Percentiles rank a stretch among this genome's conserved stretches.
Conservation (phyloP, 1,140 invertebrate genomes). For the Anthonomus grandis region DNA sequence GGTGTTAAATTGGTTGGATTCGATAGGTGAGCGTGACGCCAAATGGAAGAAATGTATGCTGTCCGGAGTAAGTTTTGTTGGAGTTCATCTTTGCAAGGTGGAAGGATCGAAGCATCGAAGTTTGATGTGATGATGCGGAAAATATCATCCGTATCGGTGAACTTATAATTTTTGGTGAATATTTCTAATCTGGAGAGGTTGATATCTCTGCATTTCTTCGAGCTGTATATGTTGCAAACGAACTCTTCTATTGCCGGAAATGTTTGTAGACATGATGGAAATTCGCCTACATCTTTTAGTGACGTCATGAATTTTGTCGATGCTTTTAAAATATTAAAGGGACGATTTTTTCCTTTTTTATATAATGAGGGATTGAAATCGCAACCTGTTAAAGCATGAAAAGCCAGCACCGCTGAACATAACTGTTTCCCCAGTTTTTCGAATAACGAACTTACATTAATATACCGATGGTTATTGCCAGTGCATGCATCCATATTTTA, state of each 20-base stretch:
- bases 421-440: slow-evolving; percentile 33
- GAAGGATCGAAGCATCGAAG: slow-evolving; percentile 37
- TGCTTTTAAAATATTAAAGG: slow-evolving; percentile 34
- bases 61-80: slow-evolving; percentile 37
- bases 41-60: slow-evolving; percentile 35
- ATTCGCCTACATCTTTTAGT: background rate
- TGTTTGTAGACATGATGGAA: background rate
- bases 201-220: background rate
- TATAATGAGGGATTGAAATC: slow-evolving; percentile 47
- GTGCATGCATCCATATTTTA: too few relatives aligned
- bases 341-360: slow-evolving; percentile 37
- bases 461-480: too few relatives aligned
- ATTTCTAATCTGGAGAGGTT: too few relatives aligned
- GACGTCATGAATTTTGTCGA: too few relatives aligned
- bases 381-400: slow-evolving; percentile 49
- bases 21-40: too few relatives aligned
- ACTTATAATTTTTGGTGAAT: background rate
- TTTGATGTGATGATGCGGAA: slow-evolving; percentile 35
- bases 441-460: slow-evolving; percentile 38
- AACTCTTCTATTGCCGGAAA: too few relatives aligned
- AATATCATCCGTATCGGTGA: slow-evolving; percentile 30
- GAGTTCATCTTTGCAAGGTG: slow-evolving; percentile 40
- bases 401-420: slow-evolving; percentile 38
- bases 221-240: too few relatives aligned
- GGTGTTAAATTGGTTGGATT: slow-evolving; percentile 25